Evolutionary conservation across 2,888 invertebrate genomes (phyloP), one percentile per base, ranked within the genome.

Genomic region (Kuschelorhynchus macadamiae): DNA sequence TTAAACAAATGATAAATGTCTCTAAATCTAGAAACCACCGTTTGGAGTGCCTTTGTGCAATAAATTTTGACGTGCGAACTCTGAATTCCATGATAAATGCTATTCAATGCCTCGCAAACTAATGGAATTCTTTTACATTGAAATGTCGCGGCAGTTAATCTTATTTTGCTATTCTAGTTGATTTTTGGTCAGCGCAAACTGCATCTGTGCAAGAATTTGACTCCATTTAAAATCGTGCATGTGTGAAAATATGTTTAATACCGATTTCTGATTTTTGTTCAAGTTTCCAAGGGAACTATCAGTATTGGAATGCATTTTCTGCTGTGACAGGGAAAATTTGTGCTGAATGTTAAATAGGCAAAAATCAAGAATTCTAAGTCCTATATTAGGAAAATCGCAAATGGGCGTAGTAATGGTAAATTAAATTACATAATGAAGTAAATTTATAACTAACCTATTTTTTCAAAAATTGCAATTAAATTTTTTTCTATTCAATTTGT

Each of bases 1-100:
- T 67, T 67, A 61, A 67, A 67, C 67, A 62, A 62, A 67, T 67
- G 67, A 67, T 61, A 62, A 61, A 67, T 67, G 67, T 67, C 49
- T 42, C 47, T 47, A 56, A 62, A 61, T 56, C 47, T 67, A 55
- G 56, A 67, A 67, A 67, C 25, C 61, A 53, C 59, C 60, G 61
- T 55, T 59, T 47, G 33, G 21, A 61, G 60, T 67, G 61, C 55
- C 47, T 60, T 61, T 47, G 41, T 20, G 55, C 67, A 55, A 67
- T 67, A 67, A 60, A 67, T 67, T 65, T 61, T 64, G 64, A 64
- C 49, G 56, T 64, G 64, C 47, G 36, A 39, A 56, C 49, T 53
- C 36, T 56, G 56, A 64, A 64, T 56, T 53, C 47, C 46, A 41
- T 64, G 64, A 64, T 64, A 64, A 64, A 64, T 56, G 47, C 64